These are phyloP conservation scores for Oryzias dopingdopingensis DNA, from an alignment of 2,797 vertebrate genomes.

Conservation along the genomic window DNA sequence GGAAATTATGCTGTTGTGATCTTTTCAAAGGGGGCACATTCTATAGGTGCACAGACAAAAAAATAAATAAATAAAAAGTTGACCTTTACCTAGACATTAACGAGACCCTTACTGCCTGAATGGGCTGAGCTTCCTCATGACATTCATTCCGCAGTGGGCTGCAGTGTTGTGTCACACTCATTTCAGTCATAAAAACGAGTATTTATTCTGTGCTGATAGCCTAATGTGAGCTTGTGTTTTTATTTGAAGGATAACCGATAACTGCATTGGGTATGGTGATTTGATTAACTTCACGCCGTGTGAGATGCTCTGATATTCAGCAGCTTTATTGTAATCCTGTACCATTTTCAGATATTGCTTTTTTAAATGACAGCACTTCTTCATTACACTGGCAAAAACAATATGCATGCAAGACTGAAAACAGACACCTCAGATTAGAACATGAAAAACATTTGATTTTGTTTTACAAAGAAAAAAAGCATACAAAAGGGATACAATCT, in stretches of 20 bases:
- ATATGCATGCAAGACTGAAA: too few species aligned
- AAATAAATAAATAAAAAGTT: slow-evolving; percentile 12
- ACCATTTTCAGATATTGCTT: neutral
- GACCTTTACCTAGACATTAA: slow-evolving; percentile 27
- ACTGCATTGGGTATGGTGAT: neutral
- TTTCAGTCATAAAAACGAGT: slow-evolving; percentile 15
- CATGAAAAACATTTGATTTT: too few species aligned
- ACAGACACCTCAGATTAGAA: too few species aligned
- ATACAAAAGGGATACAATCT: too few species aligned
- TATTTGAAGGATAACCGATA: neutral
- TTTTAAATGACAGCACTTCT: slow-evolving; percentile 1
- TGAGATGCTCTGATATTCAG: slow-evolving; percentile 6
- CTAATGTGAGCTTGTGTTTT: slow-evolving; percentile 18
- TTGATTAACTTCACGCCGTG: slow-evolving; percentile 2
- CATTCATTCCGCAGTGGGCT: too few species aligned
- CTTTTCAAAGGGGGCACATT: slow-evolving; percentile 23
- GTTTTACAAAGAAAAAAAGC: too few species aligned
- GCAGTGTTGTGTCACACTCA: neutral
- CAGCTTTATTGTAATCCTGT: neutral
- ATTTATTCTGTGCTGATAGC: neutral
- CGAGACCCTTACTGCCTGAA: slow-evolving; percentile 23
- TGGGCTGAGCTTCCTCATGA: too few species aligned
- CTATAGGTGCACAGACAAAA: slow-evolving; percentile 24
- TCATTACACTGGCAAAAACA: slow-evolving; percentile 4
- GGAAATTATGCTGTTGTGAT: slow-evolving; percentile 15